Evolutionary conservation across 35 echinoderm and acorn worm genomes (phyloP), one percentile per base, ranked within the genome.

Genomic region (Apostichopus japonicus): DNA sequence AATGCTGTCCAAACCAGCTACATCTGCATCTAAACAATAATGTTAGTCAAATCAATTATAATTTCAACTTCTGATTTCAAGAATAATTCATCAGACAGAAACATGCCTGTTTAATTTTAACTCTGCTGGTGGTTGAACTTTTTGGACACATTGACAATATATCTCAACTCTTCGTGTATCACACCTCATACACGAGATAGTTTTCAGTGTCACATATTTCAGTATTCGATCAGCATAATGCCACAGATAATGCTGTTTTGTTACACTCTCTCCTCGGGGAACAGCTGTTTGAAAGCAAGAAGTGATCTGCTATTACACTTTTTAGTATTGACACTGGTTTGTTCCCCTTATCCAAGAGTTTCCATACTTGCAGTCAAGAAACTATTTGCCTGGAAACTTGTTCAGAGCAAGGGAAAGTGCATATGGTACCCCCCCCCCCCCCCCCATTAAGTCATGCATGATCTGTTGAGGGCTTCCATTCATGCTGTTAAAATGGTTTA

Each of bases 141-240:
- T 81, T 81, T 81, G 7, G 77, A 19, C 90, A 92, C 81, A 63
- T 33, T 33, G 27, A 1, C 27, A 33, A 33, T 33, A 33, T 33
- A 33, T 33, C 27, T 33, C 27, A 33, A 33, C 17, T 92, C 58
- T 52, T 79, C 27, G 21, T 92, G 91, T 59, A 0, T 83, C 91
- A 92, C 27, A 92, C 8, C 91, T n/a, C 91, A 82, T 92, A 27
- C 77, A 81, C 77, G 56, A 92, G 11, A 81, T 82, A 15, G 79
- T 62, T 67, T 53, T 92, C 4, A 92, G 78, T 7, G 90, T 56
- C 19, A 55, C 91, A 92, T 33, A 83, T 24, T 92, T 92, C 24
- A 92, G 27, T 5, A 92, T 92, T 23, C 71, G 77, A 82, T 92
- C 79, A 13, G 91, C 56, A 27, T 92, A 92, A 71, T 92, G 91